Conservation (phyloP, 1,140 invertebrate species). For the Trichoplusia ni region DNA sequence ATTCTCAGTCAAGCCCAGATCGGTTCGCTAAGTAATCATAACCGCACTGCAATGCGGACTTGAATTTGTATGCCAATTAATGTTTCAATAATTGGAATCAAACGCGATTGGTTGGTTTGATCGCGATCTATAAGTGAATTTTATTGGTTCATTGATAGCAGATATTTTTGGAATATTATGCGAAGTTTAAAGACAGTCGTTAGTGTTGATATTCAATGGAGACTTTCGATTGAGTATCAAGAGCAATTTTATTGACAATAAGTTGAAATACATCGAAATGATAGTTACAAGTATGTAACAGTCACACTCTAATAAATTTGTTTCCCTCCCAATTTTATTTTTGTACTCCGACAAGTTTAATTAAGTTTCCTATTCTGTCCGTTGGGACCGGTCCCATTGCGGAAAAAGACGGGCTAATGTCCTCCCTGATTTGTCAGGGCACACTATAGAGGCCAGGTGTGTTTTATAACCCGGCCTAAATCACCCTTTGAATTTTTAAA, state of each 20-base stretch:
- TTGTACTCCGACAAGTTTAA: conserved; percentile 25
- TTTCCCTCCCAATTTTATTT: conserved; percentile 7
- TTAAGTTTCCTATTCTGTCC: conserved; percentile 37
- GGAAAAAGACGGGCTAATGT: conserved; percentile 32
- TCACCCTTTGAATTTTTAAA: conserved; percentile 33
- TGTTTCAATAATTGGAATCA: conserved; percentile 20
- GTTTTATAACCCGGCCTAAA: conserved; percentile 12
- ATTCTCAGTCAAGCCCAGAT: conserved; percentile 18
- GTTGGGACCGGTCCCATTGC: conserved; percentile 8
- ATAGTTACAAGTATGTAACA: no score
- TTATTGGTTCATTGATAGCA: no score
- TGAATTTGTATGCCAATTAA: conserved; percentile 26
- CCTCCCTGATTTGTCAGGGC: conserved; percentile 32
- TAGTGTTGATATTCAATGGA: no score
- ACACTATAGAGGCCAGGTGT: conserved; percentile 10
- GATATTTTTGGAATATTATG: no score
- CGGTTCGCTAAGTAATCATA: conserved; percentile 21
- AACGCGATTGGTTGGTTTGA: background rate
- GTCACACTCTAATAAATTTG: conserved; percentile 4
- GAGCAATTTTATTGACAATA: no score
- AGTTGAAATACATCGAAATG: no score
- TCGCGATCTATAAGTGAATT: no score
- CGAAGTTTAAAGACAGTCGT: no score
- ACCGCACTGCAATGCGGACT: conserved; percentile 16
- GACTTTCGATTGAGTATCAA: no score